phyloP scores from a whole-genome alignment of 2,113 vertebrate genomes.

The Callorhinus ursinus region DNA sequence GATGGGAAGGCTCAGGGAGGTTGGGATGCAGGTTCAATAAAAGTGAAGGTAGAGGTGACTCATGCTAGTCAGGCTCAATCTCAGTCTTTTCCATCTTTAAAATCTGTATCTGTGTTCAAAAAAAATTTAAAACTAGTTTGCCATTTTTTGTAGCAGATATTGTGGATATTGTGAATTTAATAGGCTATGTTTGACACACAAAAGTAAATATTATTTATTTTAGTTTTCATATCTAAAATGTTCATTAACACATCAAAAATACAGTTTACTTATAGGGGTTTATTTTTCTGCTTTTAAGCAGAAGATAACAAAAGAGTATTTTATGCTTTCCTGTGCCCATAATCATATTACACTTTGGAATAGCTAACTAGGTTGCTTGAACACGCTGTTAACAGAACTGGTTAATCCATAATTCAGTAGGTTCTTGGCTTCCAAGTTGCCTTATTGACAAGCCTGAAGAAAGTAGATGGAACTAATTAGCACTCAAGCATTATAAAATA shows the following conservation, averaged over 20 bases:
- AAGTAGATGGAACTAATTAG: slow-evolving; percentile 82
- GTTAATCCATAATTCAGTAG: slow-evolving; percentile 78
- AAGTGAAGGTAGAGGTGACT: neutral
- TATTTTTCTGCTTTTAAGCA: slow-evolving; percentile 55
- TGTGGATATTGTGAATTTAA: slow-evolving; percentile 1
- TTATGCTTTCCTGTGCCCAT: slow-evolving; percentile 56
- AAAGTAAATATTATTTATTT: slow-evolving; percentile 36
- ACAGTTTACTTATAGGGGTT: neutral
- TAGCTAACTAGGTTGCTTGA: slow-evolving; percentile 69
- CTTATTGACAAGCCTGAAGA: slow-evolving; percentile 77
- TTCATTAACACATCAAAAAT: slow-evolving; percentile 52
- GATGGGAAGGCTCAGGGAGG: neutral
- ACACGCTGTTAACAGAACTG: slow-evolving; percentile 66
- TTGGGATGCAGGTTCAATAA: neutral
- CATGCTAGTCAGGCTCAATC: neutral
- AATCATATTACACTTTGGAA: slow-evolving; percentile 49
- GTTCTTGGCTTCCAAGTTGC: slow-evolving; percentile 70
- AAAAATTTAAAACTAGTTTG: neutral
- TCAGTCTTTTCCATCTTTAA: slow-evolving; percentile 34
- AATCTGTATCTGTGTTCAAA: neutral
- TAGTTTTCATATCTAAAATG: slow-evolving; percentile 2
- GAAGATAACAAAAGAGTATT: slow-evolving; percentile 62
- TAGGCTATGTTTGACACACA: neutral
- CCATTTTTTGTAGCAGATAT: slow-evolving; percentile 2
- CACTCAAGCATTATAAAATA: slow-evolving; percentile 76